phyloP scores from a whole-genome alignment of 2,888 invertebrate genomes.

The Chalcosyrphus nemorum region DNA sequence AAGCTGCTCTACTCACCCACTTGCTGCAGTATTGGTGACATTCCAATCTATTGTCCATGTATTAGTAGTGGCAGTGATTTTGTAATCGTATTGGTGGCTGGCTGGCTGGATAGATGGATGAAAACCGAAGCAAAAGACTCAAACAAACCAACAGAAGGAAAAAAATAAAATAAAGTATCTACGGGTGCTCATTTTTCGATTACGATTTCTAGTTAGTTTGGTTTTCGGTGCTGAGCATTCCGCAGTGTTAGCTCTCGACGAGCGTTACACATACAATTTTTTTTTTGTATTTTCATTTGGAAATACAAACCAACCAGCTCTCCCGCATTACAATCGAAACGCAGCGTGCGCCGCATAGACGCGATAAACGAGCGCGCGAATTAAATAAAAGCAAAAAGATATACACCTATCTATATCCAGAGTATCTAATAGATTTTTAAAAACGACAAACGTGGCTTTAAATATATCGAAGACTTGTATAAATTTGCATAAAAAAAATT shows the following conservation, averaged over 20 bases:
- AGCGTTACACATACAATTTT: slow-evolving; percentile 51
- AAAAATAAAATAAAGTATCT: slow-evolving; percentile 53
- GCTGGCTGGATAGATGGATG: background rate
- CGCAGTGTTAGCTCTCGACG: slow-evolving; percentile 66
- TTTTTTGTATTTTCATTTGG: no score
- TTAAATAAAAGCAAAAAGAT: background rate
- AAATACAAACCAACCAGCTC: slow-evolving; percentile 31
- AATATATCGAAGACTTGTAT: slow-evolving; percentile 27
- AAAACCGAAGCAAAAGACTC: background rate
- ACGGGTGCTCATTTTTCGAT: slow-evolving; percentile 72
- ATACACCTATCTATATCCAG: background rate
- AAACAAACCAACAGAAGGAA: slow-evolving; percentile 1
- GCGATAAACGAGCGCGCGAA: slow-evolving; percentile 62
- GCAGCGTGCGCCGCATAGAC: slow-evolving; percentile 45
- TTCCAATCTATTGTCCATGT: slow-evolving; percentile 59
- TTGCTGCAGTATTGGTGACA: slow-evolving; percentile 53
- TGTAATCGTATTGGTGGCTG: slow-evolving; percentile 67
- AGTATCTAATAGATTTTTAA: slow-evolving; percentile 11
- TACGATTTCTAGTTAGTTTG: slow-evolving; percentile 72
- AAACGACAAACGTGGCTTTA: slow-evolving; percentile 61
- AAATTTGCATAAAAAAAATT: slow-evolving; percentile 22
- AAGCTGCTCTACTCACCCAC: slow-evolving; percentile 60
- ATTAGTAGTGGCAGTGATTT: slow-evolving; percentile 68
- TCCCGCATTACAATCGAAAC: slow-evolving; percentile 48
- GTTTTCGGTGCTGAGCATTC: slow-evolving; percentile 73